Base-by-base conservation (phyloP, 2,113 vertebrate genomes). In the Colistium nudipinnis region DNA sequence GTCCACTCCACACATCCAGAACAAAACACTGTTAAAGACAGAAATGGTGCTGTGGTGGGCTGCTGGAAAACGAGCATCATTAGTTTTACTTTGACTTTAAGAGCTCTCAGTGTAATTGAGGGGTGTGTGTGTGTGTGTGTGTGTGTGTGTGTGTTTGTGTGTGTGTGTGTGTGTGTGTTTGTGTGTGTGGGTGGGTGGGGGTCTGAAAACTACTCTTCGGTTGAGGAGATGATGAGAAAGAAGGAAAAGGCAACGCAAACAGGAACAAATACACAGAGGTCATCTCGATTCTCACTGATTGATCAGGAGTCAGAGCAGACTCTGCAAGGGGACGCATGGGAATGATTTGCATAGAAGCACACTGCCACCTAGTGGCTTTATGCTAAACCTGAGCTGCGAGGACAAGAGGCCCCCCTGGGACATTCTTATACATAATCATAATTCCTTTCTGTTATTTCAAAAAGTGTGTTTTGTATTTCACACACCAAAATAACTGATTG, bases 291-390 rank as follows among this genome's bases (percentile, higher is more conserved):
- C 20, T 44, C 48, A 36, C 5, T 44, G 45, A 55, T 68, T 61
- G 4, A 19, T 33, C 30, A 9, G 16, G 51, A 25, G 59, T 9
- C 7, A 39, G 33, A 48, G 25, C 2, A 47, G 11, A 30, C n/a
- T 4, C 56, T 20, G 55, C 6, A 9, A 33, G 35, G 39, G 27
- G 19, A 7, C 9, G 20, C 7, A 7, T 33, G 17, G 13, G 64
- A 3, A 7, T 44, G 57, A 83, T 85, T 78, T 85, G 73, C 85
- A 87, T 68, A 68, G 90, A 89, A 54, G 90, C 39, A 30, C 24
- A 89, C 70, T 92, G 95, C 95, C 95, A 94, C 88, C 96, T 96
- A 95, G 94, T 85, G 89, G 57, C 24, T 4, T 4, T 22, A 62
- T 79, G 22, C 22, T 24, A 47, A 20, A 45, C 6, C 31, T 9